Conservation (phyloP, 2,113 vertebrate species). For the Philantomba maxwellii region DNA sequence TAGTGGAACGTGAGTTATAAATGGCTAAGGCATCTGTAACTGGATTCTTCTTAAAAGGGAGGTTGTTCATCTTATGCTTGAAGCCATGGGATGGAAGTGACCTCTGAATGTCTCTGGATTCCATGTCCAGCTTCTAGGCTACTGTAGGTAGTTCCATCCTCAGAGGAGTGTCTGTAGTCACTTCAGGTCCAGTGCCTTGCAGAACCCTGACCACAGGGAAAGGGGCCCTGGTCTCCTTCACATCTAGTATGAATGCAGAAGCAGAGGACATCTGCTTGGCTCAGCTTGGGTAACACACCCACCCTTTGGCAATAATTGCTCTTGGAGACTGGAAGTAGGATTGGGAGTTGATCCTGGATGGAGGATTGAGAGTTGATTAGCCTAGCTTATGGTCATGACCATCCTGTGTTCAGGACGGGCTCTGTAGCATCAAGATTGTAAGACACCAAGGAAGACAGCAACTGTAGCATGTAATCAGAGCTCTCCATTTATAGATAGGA, state of each 20-base stretch:
- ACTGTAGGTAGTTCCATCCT: neutral
- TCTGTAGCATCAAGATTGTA: neutral
- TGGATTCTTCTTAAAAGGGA: neutral
- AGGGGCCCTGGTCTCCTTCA: neutral
- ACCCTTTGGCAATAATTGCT: neutral
- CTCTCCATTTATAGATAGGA: neutral
- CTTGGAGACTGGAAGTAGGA: neutral
- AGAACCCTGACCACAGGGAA: neutral
- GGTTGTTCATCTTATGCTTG: neutral
- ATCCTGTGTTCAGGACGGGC: neutral
- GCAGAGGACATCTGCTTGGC: neutral
- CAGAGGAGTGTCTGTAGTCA: neutral
- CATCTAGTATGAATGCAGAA: neutral
- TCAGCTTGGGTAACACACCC: neutral
- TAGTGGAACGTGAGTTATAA: neutral
- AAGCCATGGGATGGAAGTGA: neutral
- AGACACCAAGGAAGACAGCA: neutral
- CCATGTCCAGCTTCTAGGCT: neutral
- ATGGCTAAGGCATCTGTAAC: neutral
- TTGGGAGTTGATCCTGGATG: neutral
- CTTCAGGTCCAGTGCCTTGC: neutral
- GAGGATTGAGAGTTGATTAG: neutral
- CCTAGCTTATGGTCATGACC: neutral
- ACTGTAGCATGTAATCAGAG: neutral
- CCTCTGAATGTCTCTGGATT: neutral